Evolutionary conservation across 2,888 invertebrate genomes (phyloP).

Genomic region (Eubasilissa splendida): DNA sequence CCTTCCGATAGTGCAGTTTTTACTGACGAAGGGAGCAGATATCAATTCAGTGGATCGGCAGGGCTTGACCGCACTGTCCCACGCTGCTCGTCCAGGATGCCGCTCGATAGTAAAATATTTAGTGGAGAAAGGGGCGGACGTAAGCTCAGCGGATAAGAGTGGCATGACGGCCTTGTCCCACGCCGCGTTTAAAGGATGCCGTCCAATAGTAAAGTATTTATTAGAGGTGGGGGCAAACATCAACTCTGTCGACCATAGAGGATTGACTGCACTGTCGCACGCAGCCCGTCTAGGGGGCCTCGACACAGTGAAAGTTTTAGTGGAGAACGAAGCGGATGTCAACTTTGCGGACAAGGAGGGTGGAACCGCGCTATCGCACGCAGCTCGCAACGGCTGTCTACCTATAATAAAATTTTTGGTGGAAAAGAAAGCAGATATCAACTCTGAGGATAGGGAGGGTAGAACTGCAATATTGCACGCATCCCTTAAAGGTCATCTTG

Average conservation of each 20-base stretch:
- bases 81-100: not conserved
- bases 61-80: not conserved
- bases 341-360: not conserved
- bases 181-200: not conserved
- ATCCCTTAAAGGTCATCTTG: not conserved
- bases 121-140: not conserved
- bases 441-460: not conserved
- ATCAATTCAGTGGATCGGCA: slow-evolving; percentile 3
- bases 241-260: not conserved
- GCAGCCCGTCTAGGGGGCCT: not conserved
- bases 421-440: not conserved
- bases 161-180: not conserved
- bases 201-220: not conserved
- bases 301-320: not conserved
- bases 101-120: not conserved
- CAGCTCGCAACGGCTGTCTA: not conserved
- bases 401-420: not conserved
- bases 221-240: not conserved
- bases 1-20: not conserved
- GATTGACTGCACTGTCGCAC: not conserved
- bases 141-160: not conserved
- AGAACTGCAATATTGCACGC: not conserved
- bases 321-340: not conserved
- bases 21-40: not conserved
- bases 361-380: too few species aligned